Evolutionary conservation across 2,888 invertebrate species (phyloP), one percentile per base, ranked within the genome.

Genomic region (Orgyia antiqua): DNA sequence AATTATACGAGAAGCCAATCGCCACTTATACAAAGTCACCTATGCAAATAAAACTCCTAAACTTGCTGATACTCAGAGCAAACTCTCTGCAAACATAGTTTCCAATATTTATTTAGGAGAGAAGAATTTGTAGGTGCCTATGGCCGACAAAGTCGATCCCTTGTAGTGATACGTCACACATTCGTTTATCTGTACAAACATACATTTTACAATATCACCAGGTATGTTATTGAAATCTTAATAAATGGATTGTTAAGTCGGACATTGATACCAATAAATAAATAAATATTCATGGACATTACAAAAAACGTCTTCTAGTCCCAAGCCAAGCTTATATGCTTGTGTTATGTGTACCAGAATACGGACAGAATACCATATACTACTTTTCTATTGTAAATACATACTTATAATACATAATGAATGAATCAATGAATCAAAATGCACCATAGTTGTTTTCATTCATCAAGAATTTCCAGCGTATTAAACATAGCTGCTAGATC

Each of bases 131-230:
- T 45, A 35, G 38, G 36, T 38, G 41, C 43, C 39, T 34, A 36
- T 45, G 44, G 40, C 37, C 41, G 27, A 27, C 27, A 15, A 25
- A 46, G 51, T 42, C 55, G 67, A 67, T 68, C 59, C 59, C 49
- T 37, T 51, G 41, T 40, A 42, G 60, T 32, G 67, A 68, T 67
- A 68, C 65, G 63, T 62, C 67, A 66, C 68, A 66, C 52, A 58
- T 50, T 66, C 67, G 64, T 66, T 67, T 63, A 62, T 66, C 65
- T 54, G 45, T 44, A 36, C 64, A 68, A 64, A 64, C 61, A 64
- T 36, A 39, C 33, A 41, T 33, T 50, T 49, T 49, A 39, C 40
- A 41, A 34, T 42, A 40, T 27, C 31, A 39, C 26, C 34, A 25
- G 40, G 36, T 33, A 35, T 35, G 39, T 13, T 31, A 33, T 25